A percentile compares a stretch with the other conserved stretches of the same genome.
Evolutionary conservation across 1,140 invertebrate genomes (phyloP).

Genomic region (Musca domestica): DNA sequence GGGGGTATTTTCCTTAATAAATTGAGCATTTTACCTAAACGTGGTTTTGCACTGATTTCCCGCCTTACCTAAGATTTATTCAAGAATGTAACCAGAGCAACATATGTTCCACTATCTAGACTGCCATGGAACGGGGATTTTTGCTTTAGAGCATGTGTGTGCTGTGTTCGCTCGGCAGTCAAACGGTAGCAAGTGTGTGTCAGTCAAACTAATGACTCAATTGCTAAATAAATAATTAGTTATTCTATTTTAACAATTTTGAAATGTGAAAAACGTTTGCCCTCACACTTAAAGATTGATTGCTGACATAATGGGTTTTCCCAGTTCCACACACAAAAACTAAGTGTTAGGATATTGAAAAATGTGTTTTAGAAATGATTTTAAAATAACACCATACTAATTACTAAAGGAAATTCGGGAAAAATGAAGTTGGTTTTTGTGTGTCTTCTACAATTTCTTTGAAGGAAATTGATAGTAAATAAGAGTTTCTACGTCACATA

Average conservation of each 20-base stretch:
- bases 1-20: slow-evolving; percentile 9
- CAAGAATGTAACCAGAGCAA: neutral
- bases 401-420: no score
- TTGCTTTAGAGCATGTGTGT: neutral
- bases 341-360: no score
- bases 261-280: no score
- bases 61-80: neutral
- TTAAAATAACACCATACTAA: no score
- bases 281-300: no score
- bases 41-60: slow-evolving; percentile 16
- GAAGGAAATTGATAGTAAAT: no score
- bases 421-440: no score
- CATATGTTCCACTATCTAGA: neutral
- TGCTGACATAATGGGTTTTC: no score
- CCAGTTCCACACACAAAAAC: no score
- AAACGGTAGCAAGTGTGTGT: neutral
- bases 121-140: neutral
- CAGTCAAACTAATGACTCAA: neutral
- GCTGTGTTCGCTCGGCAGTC: neutral
- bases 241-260: neutral
- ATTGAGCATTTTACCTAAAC: slow-evolving; percentile 16
- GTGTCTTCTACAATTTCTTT: no score
- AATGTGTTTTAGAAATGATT: no score
- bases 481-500: no score
- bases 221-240: slow-evolving; percentile 10